These are phyloP conservation scores for Zaprionus lineosus DNA, from an alignment of 2,888 invertebrate genomes.

Conservation along the genomic window DNA sequence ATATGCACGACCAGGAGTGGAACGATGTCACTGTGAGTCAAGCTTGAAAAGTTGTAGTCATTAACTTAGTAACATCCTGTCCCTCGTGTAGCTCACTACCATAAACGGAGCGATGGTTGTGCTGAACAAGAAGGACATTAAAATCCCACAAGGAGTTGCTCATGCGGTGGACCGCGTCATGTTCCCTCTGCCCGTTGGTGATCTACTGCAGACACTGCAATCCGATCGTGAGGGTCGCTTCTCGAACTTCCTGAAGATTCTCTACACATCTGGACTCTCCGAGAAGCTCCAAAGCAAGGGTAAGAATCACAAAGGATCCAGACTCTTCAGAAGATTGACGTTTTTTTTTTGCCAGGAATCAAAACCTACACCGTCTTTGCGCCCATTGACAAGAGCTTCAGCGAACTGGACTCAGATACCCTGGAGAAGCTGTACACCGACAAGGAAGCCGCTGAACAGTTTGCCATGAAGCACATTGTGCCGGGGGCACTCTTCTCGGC, in stretches of 20 bases:
- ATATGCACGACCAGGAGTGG: slow-evolving; percentile 94
- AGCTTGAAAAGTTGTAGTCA: background rate
- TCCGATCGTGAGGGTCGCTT: slow-evolving; percentile 92
- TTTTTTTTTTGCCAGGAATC: too few species aligned
- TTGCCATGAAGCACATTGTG: slow-evolving; percentile 90
- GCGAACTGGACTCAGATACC: slow-evolving; percentile 86
- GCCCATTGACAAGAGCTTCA: slow-evolving; percentile 91
- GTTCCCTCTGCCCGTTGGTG: slow-evolving; percentile 95
- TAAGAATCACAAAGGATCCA: slow-evolving; percentile 26
- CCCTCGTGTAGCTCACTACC: slow-evolving; percentile 87
- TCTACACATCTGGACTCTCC: slow-evolving; percentile 90
- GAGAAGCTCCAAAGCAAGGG: slow-evolving; percentile 85
- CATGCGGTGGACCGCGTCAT: slow-evolving; percentile 93
- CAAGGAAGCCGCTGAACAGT: slow-evolving; percentile 87
- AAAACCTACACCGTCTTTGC: slow-evolving; percentile 94
- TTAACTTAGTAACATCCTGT: background rate
- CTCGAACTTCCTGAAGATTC: slow-evolving; percentile 89
- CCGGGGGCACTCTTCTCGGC: slow-evolving; percentile 92
- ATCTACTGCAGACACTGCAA: slow-evolving; percentile 91
- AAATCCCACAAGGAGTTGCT: slow-evolving; percentile 92
- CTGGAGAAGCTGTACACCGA: slow-evolving; percentile 86
- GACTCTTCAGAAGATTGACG: background rate
- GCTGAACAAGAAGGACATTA: slow-evolving; percentile 91
- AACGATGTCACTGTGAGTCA: slow-evolving; percentile 89
- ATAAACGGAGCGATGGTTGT: slow-evolving; percentile 92